A percentile compares a stretch with the other conserved stretches of the same genome.
These are phyloP conservation scores for Agrotis segetum DNA, from an alignment of 2,888 invertebrate species.

Conservation along the genomic window DNA sequence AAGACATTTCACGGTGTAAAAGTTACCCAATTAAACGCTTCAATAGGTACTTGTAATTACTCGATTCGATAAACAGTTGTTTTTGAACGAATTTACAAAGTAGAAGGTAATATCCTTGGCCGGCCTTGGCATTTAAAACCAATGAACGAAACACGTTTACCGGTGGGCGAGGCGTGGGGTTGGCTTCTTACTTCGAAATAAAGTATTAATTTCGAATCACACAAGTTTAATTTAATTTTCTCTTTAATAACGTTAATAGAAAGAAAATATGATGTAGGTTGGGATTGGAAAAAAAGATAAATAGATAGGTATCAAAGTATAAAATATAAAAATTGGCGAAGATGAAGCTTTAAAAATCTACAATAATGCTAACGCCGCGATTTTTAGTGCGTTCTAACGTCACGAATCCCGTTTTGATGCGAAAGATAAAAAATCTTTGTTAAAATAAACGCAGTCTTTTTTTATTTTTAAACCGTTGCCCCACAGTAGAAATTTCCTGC, in stretches of 20 bases:
- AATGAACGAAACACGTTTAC: conserved; percentile 32
- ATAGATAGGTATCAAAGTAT: no score
- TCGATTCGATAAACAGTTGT: conserved; percentile 1
- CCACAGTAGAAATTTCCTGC: no score
- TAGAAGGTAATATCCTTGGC: conserved; percentile 29
- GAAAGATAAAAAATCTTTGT: no score
- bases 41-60: neutral
- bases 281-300: neutral
- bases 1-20: neutral
- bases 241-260: neutral
- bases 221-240: conserved; percentile 5
- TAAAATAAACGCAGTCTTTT: no score
- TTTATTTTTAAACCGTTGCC: no score
- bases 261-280: neutral
- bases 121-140: conserved; percentile 36
- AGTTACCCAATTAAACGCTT: conserved; percentile 6
- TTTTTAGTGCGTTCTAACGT: no score
- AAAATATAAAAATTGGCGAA: no score
- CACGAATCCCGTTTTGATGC: no score
- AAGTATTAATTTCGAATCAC: conserved; percentile 3
- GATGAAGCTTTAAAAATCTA: no score
- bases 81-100: neutral
- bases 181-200: neutral
- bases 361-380: no score
- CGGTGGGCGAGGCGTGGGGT: conserved; percentile 1